Base-by-base conservation (phyloP, 2,888 invertebrate species). In the Quadroppia sp. region DNA sequence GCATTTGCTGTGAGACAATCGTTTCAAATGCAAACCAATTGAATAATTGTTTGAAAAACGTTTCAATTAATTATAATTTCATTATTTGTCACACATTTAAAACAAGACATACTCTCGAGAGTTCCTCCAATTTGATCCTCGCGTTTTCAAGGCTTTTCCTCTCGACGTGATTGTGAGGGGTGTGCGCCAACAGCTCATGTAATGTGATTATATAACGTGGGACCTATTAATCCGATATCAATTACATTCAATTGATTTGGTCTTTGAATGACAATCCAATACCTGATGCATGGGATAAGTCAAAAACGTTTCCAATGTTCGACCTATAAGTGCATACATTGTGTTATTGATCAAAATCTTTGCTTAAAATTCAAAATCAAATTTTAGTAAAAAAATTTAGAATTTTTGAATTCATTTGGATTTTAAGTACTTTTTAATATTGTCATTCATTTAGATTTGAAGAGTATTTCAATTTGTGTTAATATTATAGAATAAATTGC, bases 211-310 rank as follows among this genome's bases (percentile, higher is more conserved):
- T 94, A 83, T 94, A 94, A 17, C 93, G 87, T 0, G 94, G 94
- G 77, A 94, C 89, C 93, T 93, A 28, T 59, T 9, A 13, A 9
- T 13, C 13, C 13, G 6, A 40, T 6, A 40, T 40, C 13, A 45
- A 7, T 45, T n/a, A 45, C 13, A 45, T 45, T 17, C 13, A 53
- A 13, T n/a, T 50, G 15, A 50, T 50, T 50, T 50, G 6, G n/a
- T 13, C n/a, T 13, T 50, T 13, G 20, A 50, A 50, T 50, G 50
- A n/a, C 30, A 42, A 56, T 36, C 25, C 23, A 76, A 80, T 82
- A 91, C 92, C 89, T 94, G 94, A 84, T 93, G 92, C 94, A 94
- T 94, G 23, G 94, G 94, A 83, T 92, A 94, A 1, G 93, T 94
- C 75, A 94, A 85, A 82, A 94, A 94, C 1, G 89, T 91, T 83